Base-by-base conservation (phyloP, 1,140 invertebrate species). In the Cotesia typhae region DNA sequence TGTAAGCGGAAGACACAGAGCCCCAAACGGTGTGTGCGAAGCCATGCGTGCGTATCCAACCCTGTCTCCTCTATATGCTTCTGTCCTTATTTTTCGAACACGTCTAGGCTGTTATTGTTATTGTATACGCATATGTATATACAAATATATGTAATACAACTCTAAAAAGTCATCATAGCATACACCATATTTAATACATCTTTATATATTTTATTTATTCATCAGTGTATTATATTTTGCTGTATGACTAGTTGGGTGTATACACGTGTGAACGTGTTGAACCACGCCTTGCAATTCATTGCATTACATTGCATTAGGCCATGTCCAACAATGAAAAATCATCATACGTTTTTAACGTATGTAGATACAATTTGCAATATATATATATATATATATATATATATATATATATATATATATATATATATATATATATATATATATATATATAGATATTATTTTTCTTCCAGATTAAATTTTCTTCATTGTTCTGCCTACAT, bases 11-110 rank as follows among this genome's bases (percentile, higher is more conserved):
- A 86, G 83, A 84, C 84, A 78, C 83, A 78, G 80, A 75, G 79
- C 83, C 85, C 84, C 84, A 78, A 84, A 85, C 82, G 81, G 79
- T 38, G 70, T 47, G 41, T 53, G 51, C 71, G 78, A 76, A 80
- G 68, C 80, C 83, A 86, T 82, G 86, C 86, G 84, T 86, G 85
- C 84, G 85, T 85, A 87, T 86, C 85, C 83, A 86, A 87, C 83
- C 85, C 85, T 87, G 84, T 85, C 81, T 87, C 85, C 85, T 86
- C 83, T 84, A 74, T 74, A 68, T 71, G 60, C 76, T 77, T 75
- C 77, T 83, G 83, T 85, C 82, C 83, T 85, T 84, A 86, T 87
- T 87, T 85, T 85, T 86, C 41, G 41, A 47, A 47, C 10, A 47
- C 41, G 41, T 47, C 83, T 83, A 85, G 84, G 84, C 83, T 84